phyloP scores from a whole-genome alignment of 1,140 invertebrate species.

The Phocides pigmalion region DNA sequence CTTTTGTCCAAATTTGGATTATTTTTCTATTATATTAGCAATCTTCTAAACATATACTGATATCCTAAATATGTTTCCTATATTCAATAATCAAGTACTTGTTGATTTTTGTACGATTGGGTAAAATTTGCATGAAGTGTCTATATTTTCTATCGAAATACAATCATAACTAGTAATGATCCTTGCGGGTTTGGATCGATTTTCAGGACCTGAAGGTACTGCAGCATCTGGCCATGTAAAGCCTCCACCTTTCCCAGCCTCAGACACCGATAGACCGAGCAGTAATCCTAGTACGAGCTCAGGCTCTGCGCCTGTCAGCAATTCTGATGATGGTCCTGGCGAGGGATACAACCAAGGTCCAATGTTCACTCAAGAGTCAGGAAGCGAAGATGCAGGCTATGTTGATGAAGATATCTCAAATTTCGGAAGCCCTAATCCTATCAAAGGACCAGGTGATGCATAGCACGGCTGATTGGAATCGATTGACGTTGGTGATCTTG shows the following conservation, averaged over 20 bases:
- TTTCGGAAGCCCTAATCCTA: conserved; percentile 63
- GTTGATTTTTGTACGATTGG: too few species aligned
- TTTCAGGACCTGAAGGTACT: conserved; percentile 74
- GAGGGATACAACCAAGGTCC: conserved; percentile 52
- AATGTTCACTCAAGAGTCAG: conserved; percentile 45
- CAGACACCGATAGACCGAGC: conserved; percentile 61
- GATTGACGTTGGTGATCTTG: conserved; percentile 78
- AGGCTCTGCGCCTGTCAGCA: conserved; percentile 24
- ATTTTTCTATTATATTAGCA: too few species aligned
- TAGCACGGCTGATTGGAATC: conserved; percentile 69
- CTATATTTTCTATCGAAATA: too few species aligned
- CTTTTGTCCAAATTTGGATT: too few species aligned
- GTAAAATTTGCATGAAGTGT: too few species aligned
- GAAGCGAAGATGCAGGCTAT: conserved; percentile 50
- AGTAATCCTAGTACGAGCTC: conserved; percentile 28
- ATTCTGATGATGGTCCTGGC: conserved; percentile 36
- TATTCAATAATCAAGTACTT: background rate
- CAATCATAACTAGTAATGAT: too few species aligned
- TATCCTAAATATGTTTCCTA: too few species aligned
- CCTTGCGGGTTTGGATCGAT: too few species aligned
- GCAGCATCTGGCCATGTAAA: conserved; percentile 83
- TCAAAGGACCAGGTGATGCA: conserved; percentile 78
- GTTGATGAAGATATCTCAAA: conserved; percentile 61
- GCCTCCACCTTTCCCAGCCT: conserved; percentile 65
- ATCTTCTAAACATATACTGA: too few species aligned